These are phyloP conservation scores for Hydraecia micacea DNA, from an alignment of 2,888 invertebrate species.

Conservation along the genomic window DNA sequence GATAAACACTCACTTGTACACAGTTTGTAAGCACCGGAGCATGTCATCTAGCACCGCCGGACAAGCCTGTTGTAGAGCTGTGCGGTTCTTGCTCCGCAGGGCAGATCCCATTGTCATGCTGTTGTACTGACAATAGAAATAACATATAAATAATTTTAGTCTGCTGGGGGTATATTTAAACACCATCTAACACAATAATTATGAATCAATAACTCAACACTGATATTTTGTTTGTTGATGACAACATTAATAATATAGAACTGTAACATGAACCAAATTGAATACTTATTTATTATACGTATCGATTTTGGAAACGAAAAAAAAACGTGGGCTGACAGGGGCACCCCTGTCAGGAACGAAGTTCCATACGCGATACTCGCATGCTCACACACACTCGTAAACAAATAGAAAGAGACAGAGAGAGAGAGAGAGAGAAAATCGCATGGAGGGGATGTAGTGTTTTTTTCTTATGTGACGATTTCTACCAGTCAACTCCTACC, in stretches of 20 bases:
- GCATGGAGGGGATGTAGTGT: not conserved
- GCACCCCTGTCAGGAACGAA: not conserved
- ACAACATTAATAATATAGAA: not conserved
- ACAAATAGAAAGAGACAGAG: not conserved
- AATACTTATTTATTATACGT: no score
- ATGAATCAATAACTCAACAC: not conserved
- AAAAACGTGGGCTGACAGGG: not conserved
- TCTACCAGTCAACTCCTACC: not conserved
- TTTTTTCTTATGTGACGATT: not conserved
- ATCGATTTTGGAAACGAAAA: not conserved
- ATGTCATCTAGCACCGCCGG: constrained; percentile 87
- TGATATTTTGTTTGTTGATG: not conserved
- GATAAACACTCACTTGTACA: constrained; percentile 79
- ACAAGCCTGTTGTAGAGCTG: constrained; percentile 82
- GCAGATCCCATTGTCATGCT: constrained; percentile 88
- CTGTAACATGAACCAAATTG: not conserved
- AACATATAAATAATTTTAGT: not conserved
- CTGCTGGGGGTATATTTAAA: not conserved
- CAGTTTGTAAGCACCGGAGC: constrained; percentile 81
- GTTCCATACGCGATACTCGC: not conserved
- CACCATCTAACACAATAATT: not conserved
- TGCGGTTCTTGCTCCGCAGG: constrained; percentile 80
- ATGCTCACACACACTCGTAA: not conserved
- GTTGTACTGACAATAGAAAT: constrained; percentile 78
- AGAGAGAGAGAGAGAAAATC: not conserved